A percentile compares a stretch with the other conserved stretches of the same genome.
These are phyloP conservation scores for Chesias legatella DNA, from an alignment of 2,888 invertebrate genomes.

Conservation along the genomic window DNA sequence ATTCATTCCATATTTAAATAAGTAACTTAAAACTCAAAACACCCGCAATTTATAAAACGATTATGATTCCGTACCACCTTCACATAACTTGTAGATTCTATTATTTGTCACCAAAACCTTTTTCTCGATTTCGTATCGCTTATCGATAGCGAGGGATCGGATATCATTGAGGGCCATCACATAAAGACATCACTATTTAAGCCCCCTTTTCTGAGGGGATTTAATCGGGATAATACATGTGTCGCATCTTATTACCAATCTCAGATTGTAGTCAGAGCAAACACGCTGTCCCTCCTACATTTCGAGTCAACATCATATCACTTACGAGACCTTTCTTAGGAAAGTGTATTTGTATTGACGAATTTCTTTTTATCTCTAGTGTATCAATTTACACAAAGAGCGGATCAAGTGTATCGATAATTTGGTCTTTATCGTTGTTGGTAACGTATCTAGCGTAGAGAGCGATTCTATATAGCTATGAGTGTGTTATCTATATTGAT, in stretches of 20 bases:
- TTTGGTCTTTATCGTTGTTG: conserved; percentile 18
- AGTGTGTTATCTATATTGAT: too few species aligned
- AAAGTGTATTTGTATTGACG: conserved; percentile 66
- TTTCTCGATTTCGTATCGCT: conserved; percentile 24
- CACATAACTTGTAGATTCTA: conserved; percentile 19
- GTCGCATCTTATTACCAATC: conserved; percentile 79
- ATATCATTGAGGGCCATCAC: conserved; percentile 34
- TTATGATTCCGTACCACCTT: conserved; percentile 11
- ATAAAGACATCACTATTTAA: conserved; percentile 66
- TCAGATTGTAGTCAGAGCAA: conserved; percentile 71
- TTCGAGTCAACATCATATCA: conserved; percentile 72
- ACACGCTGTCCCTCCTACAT: conserved; percentile 60
- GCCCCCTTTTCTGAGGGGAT: conserved; percentile 66
- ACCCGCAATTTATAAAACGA: conserved; percentile 10
- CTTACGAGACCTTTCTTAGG: conserved; percentile 59
- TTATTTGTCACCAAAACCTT: conserved; percentile 19
- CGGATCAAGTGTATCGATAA: conserved; percentile 33
- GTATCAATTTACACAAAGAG: conserved; percentile 45
- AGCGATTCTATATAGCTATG: conserved; percentile 5
- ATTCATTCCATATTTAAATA: conserved; percentile 7
- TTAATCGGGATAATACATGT: conserved; percentile 76
- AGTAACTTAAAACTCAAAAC: conserved; percentile 9
- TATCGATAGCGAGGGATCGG: conserved; percentile 36
- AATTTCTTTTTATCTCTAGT: conserved; percentile 57
- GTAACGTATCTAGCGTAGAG: conserved; percentile 18